Evolutionary conservation across 2,888 invertebrate species (phyloP), one percentile per base, ranked within the genome.

Genomic region (Limnephilus rhombicus): DNA sequence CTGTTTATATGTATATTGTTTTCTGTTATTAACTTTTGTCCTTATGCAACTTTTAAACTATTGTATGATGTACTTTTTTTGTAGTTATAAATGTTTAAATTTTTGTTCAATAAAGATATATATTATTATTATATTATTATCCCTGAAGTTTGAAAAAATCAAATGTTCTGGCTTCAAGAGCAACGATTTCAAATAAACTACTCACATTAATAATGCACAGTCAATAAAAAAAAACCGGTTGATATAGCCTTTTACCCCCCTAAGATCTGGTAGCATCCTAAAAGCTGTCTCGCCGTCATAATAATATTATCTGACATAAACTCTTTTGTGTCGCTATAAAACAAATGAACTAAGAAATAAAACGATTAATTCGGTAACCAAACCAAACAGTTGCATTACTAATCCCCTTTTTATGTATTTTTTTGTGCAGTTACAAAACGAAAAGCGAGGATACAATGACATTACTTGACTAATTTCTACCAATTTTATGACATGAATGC

Each of bases 251-350:
- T 24, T 68, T 68, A 68, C 68, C 68, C 24, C 9, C n/a, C 24
- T 9, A 68, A n/a, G 68, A 68, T 68, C 68, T 68, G 7, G 68
- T 24, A 68, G n/a, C 68, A n/a, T 68, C 68, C 24, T 68, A 68
- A 68, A 68, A 68, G 68, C 68, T 68, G 68, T 68, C 68, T 68
- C 68, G 68, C 68, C 68, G 68, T 68, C 68, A 68, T 68, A 68
- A 68, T 68, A 68, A 68, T 68, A 68, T 68, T 24, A n/a, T 68
- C 68, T 68, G 68, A 68, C 68, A 68, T 68, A 68, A 68, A 68
- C 68, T 68, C 24, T 68, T 7, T 68, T 68, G 24, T 68, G 68
- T 68, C 24, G 9, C 68, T n/a, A n/a, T 68, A 68, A 68, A 68
- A 68, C 68, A 68, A 68, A 24, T 68, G n/a, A 68, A 68, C 68